These are phyloP conservation scores for Plagiodera versicolora DNA, from an alignment of 2,888 invertebrate species.

Conservation along the genomic window DNA sequence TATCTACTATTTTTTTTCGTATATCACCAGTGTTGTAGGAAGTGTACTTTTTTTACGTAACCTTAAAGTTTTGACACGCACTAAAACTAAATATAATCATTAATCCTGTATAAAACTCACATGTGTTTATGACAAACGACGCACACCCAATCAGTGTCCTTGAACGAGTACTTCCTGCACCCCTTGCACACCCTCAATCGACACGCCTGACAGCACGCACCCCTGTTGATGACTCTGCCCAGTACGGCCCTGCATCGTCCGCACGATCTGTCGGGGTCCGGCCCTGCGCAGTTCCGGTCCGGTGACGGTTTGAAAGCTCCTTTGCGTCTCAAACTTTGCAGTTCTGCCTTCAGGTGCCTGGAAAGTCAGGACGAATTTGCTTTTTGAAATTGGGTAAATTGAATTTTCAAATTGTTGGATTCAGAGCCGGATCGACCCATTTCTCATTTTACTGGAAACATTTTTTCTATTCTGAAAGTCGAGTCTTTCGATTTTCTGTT, in stretches of 20 bases:
- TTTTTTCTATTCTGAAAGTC: too few relatives aligned
- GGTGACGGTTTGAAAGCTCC: constrained; percentile 59
- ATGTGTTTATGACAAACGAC: constrained; percentile 75
- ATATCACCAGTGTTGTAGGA: too few relatives aligned
- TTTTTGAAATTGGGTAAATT: too few relatives aligned
- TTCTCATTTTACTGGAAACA: too few relatives aligned
- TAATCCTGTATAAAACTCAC: constrained; percentile 60
- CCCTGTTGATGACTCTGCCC: constrained; percentile 75
- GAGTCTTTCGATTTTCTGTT: too few relatives aligned
- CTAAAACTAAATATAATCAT: too few relatives aligned
- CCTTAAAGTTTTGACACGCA: too few relatives aligned
- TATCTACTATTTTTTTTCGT: too few relatives aligned
- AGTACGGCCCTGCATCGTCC: constrained; percentile 71
- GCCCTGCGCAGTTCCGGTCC: constrained; percentile 52
- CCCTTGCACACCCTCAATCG: constrained; percentile 72
- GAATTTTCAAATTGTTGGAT: too few relatives aligned
- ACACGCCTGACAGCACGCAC: constrained; percentile 72
- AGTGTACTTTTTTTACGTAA: too few relatives aligned
- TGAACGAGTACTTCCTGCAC: constrained; percentile 66
- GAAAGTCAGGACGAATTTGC: constrained; percentile 39
- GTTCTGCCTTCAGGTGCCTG: constrained; percentile 67
- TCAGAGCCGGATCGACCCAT: too few relatives aligned
- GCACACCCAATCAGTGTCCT: constrained; percentile 73
- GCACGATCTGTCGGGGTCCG: constrained; percentile 62
- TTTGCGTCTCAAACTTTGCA: constrained; percentile 65